These are phyloP conservation scores for Nematopogon swammerdamellus DNA, from an alignment of 2,888 invertebrate genomes.

Conservation along the genomic window DNA sequence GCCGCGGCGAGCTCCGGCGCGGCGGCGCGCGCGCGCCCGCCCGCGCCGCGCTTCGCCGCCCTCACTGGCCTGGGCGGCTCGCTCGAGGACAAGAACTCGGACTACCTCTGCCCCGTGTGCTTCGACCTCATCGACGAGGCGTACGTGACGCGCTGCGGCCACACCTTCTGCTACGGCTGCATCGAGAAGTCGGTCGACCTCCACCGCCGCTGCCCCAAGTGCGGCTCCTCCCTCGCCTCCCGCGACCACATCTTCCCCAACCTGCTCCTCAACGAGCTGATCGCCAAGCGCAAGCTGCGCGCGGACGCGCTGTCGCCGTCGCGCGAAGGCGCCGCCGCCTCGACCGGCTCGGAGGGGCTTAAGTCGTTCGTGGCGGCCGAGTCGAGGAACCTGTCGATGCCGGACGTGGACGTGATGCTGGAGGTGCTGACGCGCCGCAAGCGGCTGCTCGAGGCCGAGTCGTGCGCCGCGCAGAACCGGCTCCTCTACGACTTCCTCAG, in stretches of 20 bases:
- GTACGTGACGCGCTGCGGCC: conserved; percentile 88
- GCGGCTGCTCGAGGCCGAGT: conserved; percentile 77
- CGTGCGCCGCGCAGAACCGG: conserved; percentile 73
- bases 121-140: conserved; percentile 87
- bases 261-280: conserved; percentile 78
- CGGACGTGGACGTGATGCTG: conserved; percentile 79
- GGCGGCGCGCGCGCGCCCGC: conserved; percentile 31
- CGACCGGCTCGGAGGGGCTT: conserved; percentile 46
- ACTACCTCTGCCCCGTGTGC: conserved; percentile 75
- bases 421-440: conserved; percentile 77
- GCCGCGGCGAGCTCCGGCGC: conserved; percentile 30
- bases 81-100: conserved; percentile 61
- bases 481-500: conserved; percentile 81
- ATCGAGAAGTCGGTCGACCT: conserved; percentile 91
- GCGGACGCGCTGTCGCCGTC: conserved; percentile 11
- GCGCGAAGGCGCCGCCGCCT: conserved; percentile 16
- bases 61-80: conserved; percentile 63
- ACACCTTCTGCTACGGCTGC: conserved; percentile 86
- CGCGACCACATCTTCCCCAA: conserved; percentile 81
- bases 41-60: conserved; percentile 38
- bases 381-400: conserved; percentile 68
- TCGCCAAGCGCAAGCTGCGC: conserved; percentile 65
- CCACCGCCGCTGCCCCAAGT: conserved; percentile 79
- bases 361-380: conserved; percentile 65
- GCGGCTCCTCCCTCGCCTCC: conserved; percentile 67